Base-by-base conservation (phyloP, 2,797 vertebrate species). In the Propithecus perrieri region DNA sequence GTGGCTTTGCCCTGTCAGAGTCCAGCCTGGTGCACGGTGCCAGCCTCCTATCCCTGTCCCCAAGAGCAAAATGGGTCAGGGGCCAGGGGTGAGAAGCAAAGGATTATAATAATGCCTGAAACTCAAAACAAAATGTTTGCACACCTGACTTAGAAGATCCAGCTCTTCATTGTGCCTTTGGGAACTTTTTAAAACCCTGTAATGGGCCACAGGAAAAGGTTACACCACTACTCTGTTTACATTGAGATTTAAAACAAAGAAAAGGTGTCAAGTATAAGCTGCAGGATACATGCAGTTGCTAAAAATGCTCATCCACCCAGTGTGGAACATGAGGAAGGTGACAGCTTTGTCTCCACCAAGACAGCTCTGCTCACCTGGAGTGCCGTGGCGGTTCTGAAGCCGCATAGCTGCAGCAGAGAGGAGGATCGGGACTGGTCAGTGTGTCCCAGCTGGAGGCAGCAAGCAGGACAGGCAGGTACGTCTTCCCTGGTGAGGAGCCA, bases 11-110 rank as follows among this genome's bases (percentile, higher is more conserved):
- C 24, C 48, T 50, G 18, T 46, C 59, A 7, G 17, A 50, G 28
- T 59, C 0, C 1, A 2, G 17, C 59, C 5, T 17, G 71, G 71
- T 2, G 0, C n/a, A 24, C 0, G 2, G 50, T 50, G 11, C 35
- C 30, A 43, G 14, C 20, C 26, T 43, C 80, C 12, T 35, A 4
- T 22, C n/a, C 63, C 43, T 69, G 8, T 59, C 28, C n/a, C 89
- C 80, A 38, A n/a, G 30, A 43, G 28, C 50, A 46, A 24, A 72
- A 18, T 0, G 15, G 48, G 15, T n/a, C 41, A 18, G 24, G 10
- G 15, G 30, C 22, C 26, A 26, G 35, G 55, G 22, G 24, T 22
- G 41, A 35, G 24, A 41, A 6, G 20, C 6, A 41, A 78, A 46
- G 7, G 22, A 28, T 1, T 5, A 6, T 12, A 7, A 14, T 7